Base-by-base conservation (phyloP, 2,888 invertebrate genomes). In the Scaptomyza parva region DNA sequence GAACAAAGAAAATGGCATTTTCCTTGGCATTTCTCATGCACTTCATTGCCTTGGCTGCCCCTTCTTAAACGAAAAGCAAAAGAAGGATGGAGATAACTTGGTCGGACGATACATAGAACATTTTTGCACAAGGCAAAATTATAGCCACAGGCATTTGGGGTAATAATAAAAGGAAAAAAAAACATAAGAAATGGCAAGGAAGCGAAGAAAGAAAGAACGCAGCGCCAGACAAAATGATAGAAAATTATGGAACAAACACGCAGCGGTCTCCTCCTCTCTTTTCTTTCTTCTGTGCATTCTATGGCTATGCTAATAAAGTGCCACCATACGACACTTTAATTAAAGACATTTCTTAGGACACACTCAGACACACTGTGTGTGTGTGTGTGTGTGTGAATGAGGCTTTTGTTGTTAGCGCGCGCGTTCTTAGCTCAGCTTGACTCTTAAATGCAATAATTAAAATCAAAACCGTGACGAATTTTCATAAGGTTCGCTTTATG, bases 1-100 rank as follows among this genome's bases (percentile, higher is more conserved):
- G 76, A 80, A 80, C 74, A 85, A 86, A 78, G 68, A 68, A 72
- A 43, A 50, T 48, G 58, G 61, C 22, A 74, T 70, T 88, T 83
- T 73, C 64, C 61, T 80, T 71, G 80, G 88, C 72, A 76, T 85
- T 73, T 74, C 78, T 83, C 76, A 76, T 86, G 73, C 81, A 80
- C 75, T 80, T 86, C 77, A 88, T 77, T 84, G 79, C 87, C 64
- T n/a, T n/a, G n/a, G n/a, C n/a, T n/a, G n/a, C 52, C 70, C 14
- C n/a, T n/a, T n/a, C n/a, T n/a, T 33, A 14, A 26, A 63, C 64
- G 66, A 66, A 35, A 35, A 17, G 58, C 33, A 69, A 50, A 57
- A 57, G 47, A 55, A 71, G 41, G 54, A 28, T 66, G 44, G 50
- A 33, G 35, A 40, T 39, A 33, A 14, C 41, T 37, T 43, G 37